Evolutionary conservation across 1,140 invertebrate species (phyloP).

Genomic region (Drosophila chauvacae): DNA sequence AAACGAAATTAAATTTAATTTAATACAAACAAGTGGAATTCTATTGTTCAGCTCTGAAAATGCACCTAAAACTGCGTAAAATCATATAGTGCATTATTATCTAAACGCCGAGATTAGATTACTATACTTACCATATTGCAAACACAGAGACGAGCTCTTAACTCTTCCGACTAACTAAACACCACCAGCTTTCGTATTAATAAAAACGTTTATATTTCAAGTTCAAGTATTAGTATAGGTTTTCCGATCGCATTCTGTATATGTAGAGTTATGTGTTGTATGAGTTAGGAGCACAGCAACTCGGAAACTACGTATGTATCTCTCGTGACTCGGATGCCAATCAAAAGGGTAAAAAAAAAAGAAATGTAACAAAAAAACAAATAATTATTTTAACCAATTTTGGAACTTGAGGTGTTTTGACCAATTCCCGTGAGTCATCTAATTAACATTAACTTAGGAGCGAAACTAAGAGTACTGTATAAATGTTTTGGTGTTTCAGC

Average conservation of each 20-base stretch:
- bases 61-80: neutral
- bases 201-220: constrained; percentile 80
- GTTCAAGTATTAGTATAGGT: constrained; percentile 64
- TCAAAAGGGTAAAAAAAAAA: neutral
- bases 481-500: constrained; percentile 52
- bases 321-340: constrained; percentile 13
- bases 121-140: neutral
- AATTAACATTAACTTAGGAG: constrained; percentile 60
- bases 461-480: constrained; percentile 55
- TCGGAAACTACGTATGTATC: constrained; percentile 45
- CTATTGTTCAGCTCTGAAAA: neutral
- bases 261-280: constrained; percentile 47
- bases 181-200: constrained; percentile 42
- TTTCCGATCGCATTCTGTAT: constrained; percentile 45
- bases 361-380: neutral
- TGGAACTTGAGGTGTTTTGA: constrained; percentile 9
- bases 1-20: neutral
- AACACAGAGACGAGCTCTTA: neutral
- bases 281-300: constrained; percentile 63
- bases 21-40: neutral
- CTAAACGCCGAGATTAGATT: constrained; percentile 12
- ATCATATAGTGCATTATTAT: constrained; percentile 2
- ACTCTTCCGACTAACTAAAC: constrained; percentile 3
- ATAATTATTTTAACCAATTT: constrained; percentile 21
- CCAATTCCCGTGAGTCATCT: constrained; percentile 43